These are phyloP conservation scores for Hirtodrosophila duncani DNA, from an alignment of 2,888 invertebrate genomes.

Conservation along the genomic window DNA sequence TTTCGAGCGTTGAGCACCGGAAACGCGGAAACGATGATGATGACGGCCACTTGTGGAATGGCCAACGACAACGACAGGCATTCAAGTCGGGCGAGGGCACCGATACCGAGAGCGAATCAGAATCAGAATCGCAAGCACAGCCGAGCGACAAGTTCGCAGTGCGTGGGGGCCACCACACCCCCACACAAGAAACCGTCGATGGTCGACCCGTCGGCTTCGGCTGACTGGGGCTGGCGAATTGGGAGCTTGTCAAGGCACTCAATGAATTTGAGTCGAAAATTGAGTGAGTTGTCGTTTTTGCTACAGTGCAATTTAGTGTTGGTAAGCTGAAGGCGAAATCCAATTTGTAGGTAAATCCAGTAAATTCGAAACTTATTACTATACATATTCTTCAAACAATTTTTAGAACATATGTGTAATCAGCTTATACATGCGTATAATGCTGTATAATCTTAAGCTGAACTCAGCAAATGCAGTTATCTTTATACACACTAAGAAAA, in stretches of 20 bases:
- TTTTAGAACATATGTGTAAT: too few relatives aligned
- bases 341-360: too few relatives aligned
- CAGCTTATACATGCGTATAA: too few relatives aligned
- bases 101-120: conserved; percentile 55
- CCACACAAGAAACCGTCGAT: too few relatives aligned
- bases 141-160: conserved; percentile 38
- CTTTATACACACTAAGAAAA: too few relatives aligned
- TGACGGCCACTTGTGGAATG: conserved; percentile 75
- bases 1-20: conserved; percentile 66
- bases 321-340: not conserved
- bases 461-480: too few relatives aligned
- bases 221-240: conserved; percentile 40
- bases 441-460: too few relatives aligned
- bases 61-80: conserved; percentile 35
- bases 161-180: conserved; percentile 18
- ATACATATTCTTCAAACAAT: not conserved
- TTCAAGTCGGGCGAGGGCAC: conserved; percentile 12
- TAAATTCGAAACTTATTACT: not conserved
- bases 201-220: conserved; percentile 42
- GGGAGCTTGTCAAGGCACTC: conserved; percentile 40
- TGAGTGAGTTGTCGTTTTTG: conserved; percentile 17
- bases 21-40: conserved; percentile 61
- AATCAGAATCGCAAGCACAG: conserved; percentile 31
- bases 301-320: not conserved
- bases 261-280: conserved; percentile 11